These are phyloP conservation scores for Ceratotherium simum DNA, from an alignment of 2,113 vertebrate species.

Conservation along the genomic window DNA sequence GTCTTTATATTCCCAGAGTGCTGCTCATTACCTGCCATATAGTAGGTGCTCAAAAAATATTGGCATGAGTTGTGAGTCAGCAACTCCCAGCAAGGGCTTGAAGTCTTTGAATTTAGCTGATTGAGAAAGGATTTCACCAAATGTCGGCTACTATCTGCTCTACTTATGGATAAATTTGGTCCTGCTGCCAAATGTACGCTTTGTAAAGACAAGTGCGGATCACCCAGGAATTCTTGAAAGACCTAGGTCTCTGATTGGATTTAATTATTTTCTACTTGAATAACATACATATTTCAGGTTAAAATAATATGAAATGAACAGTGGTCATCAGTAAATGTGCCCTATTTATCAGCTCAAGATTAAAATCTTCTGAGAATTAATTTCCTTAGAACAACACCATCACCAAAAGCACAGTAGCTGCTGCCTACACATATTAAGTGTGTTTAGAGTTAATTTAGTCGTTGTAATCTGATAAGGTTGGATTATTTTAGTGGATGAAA, in stretches of 20 bases:
- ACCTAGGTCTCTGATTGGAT: not conserved
- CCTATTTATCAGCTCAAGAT: not conserved
- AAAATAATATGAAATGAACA: not conserved
- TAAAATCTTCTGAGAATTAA: slow-evolving; percentile 5
- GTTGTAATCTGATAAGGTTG: not conserved
- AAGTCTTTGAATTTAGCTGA: not conserved
- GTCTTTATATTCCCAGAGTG: not conserved
- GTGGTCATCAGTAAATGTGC: not conserved
- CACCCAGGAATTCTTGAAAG: not conserved
- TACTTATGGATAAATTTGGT: not conserved
- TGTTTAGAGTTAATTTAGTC: not conserved
- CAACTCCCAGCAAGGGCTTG: not conserved
- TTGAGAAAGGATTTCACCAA: not conserved
- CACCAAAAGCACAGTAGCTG: not conserved
- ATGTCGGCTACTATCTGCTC: not conserved
- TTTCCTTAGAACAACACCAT: not conserved
- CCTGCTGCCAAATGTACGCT: not conserved
- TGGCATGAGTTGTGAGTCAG: not conserved
- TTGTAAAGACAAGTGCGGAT: not conserved
- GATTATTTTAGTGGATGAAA: not conserved
- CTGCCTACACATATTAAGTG: not conserved
- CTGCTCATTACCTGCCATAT: not conserved
- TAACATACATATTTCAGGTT: not conserved
- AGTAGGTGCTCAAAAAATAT: not conserved
- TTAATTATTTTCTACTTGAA: slow-evolving; percentile 12